Conservation (phyloP, 2,888 invertebrate genomes). For the Drepanosiphum platanoidis region DNA sequence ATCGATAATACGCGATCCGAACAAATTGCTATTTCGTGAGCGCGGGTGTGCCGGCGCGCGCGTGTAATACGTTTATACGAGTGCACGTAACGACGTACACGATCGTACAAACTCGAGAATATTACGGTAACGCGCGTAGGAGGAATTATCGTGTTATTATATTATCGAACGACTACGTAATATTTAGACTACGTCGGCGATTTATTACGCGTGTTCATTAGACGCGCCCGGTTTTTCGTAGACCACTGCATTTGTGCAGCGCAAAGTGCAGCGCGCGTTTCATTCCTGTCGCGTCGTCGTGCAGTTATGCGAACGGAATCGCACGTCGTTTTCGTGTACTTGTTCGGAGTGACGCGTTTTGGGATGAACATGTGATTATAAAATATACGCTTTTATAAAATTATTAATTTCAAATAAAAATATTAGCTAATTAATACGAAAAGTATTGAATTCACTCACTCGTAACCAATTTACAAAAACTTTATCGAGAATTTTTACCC, state of each 20-base stretch:
- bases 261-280: not conserved
- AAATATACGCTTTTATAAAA: too few species aligned
- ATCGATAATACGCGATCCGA: not conserved
- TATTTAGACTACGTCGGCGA: not conserved
- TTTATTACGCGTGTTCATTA: not conserved
- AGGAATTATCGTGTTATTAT: not conserved
- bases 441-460: too few species aligned
- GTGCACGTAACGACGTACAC: not conserved
- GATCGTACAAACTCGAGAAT: not conserved
- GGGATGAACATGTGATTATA: too few species aligned
- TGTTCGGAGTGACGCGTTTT: too few species aligned
- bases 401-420: too few species aligned
- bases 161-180: not conserved
- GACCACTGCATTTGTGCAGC: not conserved
- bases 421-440: too few species aligned
- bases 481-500: too few species aligned
- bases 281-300: too few species aligned
- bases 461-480: too few species aligned
- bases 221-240: not conserved
- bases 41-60: not conserved
- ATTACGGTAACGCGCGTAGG: not conserved
- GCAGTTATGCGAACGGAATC: too few species aligned
- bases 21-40: conserved; percentile 4
- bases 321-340: too few species aligned
- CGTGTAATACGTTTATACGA: not conserved